Base-by-base conservation (phyloP, 2,888 invertebrate species). In the Nipponacmea schrenckii region DNA sequence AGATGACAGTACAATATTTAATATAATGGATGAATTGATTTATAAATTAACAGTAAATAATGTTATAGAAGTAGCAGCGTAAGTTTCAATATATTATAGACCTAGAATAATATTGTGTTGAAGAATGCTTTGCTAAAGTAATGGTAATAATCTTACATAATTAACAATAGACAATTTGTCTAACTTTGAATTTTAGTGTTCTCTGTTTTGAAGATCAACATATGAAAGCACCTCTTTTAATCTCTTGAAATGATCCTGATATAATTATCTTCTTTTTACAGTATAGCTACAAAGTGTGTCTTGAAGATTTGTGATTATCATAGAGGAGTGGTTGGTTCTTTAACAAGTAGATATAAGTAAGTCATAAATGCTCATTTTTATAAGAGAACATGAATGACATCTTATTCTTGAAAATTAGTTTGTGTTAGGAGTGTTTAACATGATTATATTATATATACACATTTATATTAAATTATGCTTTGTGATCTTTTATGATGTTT, bases 1-100 rank as follows among this genome's bases (percentile, higher is more conserved):
- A n/a, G 79, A 82, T 69, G 75, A 79, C 64, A 84, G 84, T 68
- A 77, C 80, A 0, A 44, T 83, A 8, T 77, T 82, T 63, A 84
- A 82, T 39, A 79, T 88, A 7, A 76, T 88, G 74, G 89, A 89
- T 82, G 89, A 89, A 76, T 74, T 89, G 17, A 80, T 88, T 27
- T 89, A 86, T 78, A 88, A 88, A 73, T 74, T 89, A 44, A 82
- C 88, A 1, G 85, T 85, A 15, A 83, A 85, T 66, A 78, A 76
- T 15, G 80, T 83, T 48, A 75, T 80, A 14, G 73, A 78, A 8
- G 77, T 88, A 26, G 88, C 83, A 70, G 83, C 82, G 88, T 88
- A 75, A 79, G 83, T 81, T 66, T 64, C n/a, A 8, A 8, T 8
- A 39, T 10, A 39, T 39, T 39, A 39, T 39, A 39, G 39, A 39